Conservation (phyloP, 1,140 invertebrate species). For the Lasioglossum baleicum region DNA sequence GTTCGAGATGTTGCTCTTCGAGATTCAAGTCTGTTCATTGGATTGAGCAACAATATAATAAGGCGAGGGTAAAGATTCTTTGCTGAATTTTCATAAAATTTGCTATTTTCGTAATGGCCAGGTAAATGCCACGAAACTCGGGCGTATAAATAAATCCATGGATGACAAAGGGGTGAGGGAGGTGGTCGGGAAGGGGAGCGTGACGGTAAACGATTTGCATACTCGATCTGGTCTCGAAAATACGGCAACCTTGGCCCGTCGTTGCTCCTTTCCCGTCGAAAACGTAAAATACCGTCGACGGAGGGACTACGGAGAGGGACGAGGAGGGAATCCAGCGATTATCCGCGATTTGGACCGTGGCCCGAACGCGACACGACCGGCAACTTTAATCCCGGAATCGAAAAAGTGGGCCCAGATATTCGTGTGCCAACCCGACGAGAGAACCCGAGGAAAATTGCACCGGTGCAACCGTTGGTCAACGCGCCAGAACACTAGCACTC, state of each 20-base stretch:
- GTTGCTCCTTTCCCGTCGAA: not conserved
- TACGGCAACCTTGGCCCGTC: conserved; percentile 12
- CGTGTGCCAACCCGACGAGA: no score
- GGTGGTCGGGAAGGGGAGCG: not conserved
- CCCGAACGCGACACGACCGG: not conserved
- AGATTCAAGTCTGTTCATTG: no score
- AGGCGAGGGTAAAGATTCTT: no score
- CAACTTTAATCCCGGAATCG: not conserved
- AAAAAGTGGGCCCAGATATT: no score
- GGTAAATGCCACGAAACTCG: not conserved
- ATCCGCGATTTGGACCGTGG: not conserved
- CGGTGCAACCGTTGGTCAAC: no score
- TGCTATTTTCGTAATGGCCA: no score
- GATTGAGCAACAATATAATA: no score
- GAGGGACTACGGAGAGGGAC: no score
- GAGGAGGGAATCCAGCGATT: not conserved
- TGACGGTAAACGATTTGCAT: conserved; percentile 35
- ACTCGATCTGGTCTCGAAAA: conserved; percentile 32
- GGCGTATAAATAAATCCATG: conserved; percentile 10
- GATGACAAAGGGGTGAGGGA: not conserved
- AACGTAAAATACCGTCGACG: not conserved
- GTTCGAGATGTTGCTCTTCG: no score
- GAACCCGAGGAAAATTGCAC: no score
- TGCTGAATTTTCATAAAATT: no score
- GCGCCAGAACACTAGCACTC: no score